Percentiles rank a stretch among this genome's conserved stretches.
These are phyloP conservation scores for Orchesellides sinensis DNA, from an alignment of 2,888 invertebrate species.

Conservation along the genomic window DNA sequence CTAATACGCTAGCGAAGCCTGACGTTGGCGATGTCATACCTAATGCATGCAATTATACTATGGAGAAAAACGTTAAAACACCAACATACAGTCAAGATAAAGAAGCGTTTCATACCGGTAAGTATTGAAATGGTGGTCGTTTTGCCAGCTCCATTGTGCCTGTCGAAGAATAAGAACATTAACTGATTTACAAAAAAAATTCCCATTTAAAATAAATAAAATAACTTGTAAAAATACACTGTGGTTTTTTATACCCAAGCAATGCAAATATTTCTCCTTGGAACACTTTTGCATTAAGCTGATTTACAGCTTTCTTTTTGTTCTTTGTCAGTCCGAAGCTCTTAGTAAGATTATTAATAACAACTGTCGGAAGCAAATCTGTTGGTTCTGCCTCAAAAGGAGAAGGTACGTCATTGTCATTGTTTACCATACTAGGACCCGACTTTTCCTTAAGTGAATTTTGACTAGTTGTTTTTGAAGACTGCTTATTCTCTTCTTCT, in stretches of 20 bases:
- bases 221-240: no score
- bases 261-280: conserved; percentile 91
- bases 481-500: no score
- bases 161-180: no score
- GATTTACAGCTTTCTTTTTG: conserved; percentile 82
- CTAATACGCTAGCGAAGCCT: conserved; percentile 86
- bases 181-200: not conserved
- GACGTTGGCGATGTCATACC: conserved; percentile 80
- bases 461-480: no score
- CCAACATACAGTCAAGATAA: no score
- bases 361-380: conserved; percentile 76
- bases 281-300: conserved; percentile 86
- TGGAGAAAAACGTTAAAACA: no score
- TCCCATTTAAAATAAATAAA: not conserved
- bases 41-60: no score
- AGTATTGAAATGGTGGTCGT: conserved; percentile 84
- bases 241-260: conserved; percentile 84
- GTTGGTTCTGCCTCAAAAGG: conserved; percentile 77
- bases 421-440: not conserved
- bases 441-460: no score
- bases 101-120: no score
- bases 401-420: no score
- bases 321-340: conserved; percentile 50
- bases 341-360: conserved; percentile 75
- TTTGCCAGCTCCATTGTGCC: conserved; percentile 85